Evolutionary conservation across 2,888 invertebrate species (phyloP), one percentile per base, ranked within the genome.

Genomic region (Acrocera orbiculus): DNA sequence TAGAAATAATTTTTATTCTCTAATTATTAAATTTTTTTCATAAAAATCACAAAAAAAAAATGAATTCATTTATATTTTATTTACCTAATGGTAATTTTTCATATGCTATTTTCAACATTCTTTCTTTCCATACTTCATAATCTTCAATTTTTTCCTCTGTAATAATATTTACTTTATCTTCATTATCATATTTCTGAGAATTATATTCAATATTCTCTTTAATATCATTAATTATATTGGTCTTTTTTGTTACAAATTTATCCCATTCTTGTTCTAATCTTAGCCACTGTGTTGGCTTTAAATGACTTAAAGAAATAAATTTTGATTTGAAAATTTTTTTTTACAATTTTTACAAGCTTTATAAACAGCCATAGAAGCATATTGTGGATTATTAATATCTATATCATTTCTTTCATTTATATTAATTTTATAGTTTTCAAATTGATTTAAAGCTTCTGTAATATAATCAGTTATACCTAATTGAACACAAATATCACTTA

Each of bases 261-360:
- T 63, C 61, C 69, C 73, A 76, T 32, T 69, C 66, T 0, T 56
- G 54, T 26, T 71, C 68, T 3, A 76, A 46, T 43, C 67, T 68
- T 5, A 62, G 52, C 72, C 73, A 76, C 44, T 74, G 73, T 2
- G 62, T 49, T 1, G 66, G 62, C 38, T 67, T 73, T 27, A 76
- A 49, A 40, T 68, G 61, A 40, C 74, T 73, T 31, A 64, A 65
- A 20, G 65, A 59, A 30, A 68, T 51, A 11, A 74, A 48, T 48
- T 69, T 69, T 10, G 60, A 47, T 48, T 71, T 74, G 11, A 48
- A 5, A 71, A 48, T 58, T 70, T 73, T 1, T 66, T 55, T 46
- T 70, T 69, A 29, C 61, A 64, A 16, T 69, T 34, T 65, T 69
- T 71, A 54, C 73, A 70, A 16, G 73, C 70, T 41, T 70, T 68